Conservation (phyloP, 2,113 vertebrate genomes). For the Monopterus albus region DNA sequence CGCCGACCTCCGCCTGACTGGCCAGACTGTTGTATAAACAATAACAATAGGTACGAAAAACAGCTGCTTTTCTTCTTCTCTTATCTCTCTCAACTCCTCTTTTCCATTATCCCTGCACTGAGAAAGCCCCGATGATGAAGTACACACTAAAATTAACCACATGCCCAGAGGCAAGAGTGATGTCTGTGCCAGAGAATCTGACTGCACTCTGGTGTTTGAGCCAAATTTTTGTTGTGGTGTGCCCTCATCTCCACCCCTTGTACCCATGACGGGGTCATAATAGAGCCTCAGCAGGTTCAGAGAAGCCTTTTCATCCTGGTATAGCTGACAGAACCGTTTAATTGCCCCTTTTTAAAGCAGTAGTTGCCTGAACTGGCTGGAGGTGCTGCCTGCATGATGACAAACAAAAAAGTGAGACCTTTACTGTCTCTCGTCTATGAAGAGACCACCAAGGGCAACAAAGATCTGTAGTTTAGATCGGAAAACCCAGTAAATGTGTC, state of each 20-base stretch:
- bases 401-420: constrained; percentile 42
- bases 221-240: constrained; percentile 41
- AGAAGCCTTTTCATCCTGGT: constrained; percentile 40
- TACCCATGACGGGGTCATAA: constrained; percentile 67
- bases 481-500: constrained; percentile 15
- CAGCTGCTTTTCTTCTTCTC: constrained; percentile 35
- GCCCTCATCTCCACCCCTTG: constrained; percentile 47
- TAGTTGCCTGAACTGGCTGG: constrained; percentile 66
- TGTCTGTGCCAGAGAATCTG: constrained; percentile 55
- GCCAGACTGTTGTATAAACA: constrained; percentile 32
- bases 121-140: constrained; percentile 60
- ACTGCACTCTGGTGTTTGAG: constrained; percentile 45
- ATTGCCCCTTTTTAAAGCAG: constrained; percentile 73
- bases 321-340: constrained; percentile 66
- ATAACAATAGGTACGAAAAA: constrained; percentile 43
- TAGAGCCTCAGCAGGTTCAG: constrained; percentile 62
- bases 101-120: constrained; percentile 58
- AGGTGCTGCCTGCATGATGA: constrained; percentile 48
- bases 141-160: constrained; percentile 58
- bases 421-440: constrained; percentile 20
- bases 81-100: constrained; percentile 64
- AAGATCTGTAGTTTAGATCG: constrained; percentile 38
- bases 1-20: constrained; percentile 51
- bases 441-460: constrained; percentile 14
- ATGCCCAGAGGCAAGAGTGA: constrained; percentile 57